Percentiles rank a stretch among this genome's conserved stretches.
These are phyloP conservation scores for Spisula subtruncata DNA, from an alignment of 2,888 invertebrate genomes.

Conservation along the genomic window DNA sequence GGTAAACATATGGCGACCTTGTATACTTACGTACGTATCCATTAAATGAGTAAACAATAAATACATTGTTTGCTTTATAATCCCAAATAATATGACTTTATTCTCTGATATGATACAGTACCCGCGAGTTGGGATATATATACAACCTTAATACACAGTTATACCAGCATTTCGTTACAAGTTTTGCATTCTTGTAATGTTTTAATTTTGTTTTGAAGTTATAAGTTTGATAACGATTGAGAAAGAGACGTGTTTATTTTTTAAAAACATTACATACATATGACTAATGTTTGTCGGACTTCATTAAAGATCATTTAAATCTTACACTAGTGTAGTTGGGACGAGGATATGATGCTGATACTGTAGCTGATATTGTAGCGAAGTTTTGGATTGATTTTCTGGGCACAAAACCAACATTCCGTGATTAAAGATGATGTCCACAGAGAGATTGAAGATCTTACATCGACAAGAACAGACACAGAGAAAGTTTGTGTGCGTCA, in stretches of 20 bases:
- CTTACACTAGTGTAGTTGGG: not conserved
- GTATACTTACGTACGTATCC: not conserved
- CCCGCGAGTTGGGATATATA: not conserved
- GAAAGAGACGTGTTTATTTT: not conserved
- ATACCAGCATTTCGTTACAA: not conserved
- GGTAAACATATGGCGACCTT: not conserved
- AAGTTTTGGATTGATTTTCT: not conserved
- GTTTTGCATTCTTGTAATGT: not conserved
- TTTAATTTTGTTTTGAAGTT: not conserved
- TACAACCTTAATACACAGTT: not conserved
- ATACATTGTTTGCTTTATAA: not conserved
- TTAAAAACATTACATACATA: not conserved
- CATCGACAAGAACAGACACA: conserved; percentile 71
- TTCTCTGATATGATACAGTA: not conserved
- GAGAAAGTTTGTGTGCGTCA: conserved; percentile 75
- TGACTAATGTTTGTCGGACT: not conserved
- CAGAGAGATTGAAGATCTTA: conserved; percentile 61
- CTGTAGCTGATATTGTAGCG: not conserved
- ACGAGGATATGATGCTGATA: not conserved
- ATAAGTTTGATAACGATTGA: not conserved
- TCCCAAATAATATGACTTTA: not conserved
- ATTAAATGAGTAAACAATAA: not conserved
- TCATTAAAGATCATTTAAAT: not conserved
- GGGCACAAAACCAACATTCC: not conserved
- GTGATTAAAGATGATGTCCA: conserved; percentile 63